phyloP scores from a whole-genome alignment of 2,888 invertebrate species.

The Drosophila vallismaia region DNA sequence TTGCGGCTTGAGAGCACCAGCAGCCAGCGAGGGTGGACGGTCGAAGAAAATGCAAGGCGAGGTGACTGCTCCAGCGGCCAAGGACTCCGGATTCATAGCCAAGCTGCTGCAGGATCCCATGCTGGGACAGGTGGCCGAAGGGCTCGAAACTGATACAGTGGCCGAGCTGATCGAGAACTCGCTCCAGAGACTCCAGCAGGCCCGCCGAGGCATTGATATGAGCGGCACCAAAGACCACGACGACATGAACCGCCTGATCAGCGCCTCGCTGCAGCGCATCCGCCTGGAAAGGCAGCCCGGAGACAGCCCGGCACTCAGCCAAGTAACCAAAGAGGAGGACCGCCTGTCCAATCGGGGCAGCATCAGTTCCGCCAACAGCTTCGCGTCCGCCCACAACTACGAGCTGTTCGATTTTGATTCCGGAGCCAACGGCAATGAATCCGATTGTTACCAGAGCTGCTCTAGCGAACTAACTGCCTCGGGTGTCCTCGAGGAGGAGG shows the following conservation, averaged over 20 bases:
- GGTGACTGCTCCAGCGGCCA: background rate
- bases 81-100: conserved; percentile 84
- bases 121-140: conserved; percentile 87
- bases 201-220: conserved; percentile 80
- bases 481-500: conserved; percentile 85
- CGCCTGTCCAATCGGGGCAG: conserved; percentile 85
- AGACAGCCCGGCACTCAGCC: conserved; percentile 1
- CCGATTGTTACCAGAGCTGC: conserved; percentile 90
- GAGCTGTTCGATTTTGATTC: conserved; percentile 88
- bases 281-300: conserved; percentile 80
- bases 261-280: conserved; percentile 82
- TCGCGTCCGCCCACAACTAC: conserved; percentile 88
- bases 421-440: conserved; percentile 85
- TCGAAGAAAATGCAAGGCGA: conserved; percentile 82
- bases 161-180: conserved; percentile 88
- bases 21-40: conserved; percentile 56
- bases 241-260: conserved; percentile 84
- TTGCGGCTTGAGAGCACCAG: conserved; percentile 86
- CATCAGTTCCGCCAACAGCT: conserved; percentile 85
- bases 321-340: conserved; percentile 83
- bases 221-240: conserved; percentile 84
- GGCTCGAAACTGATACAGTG: conserved; percentile 86
- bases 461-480: conserved; percentile 87
- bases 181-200: conserved; percentile 86
- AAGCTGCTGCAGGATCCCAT: conserved; percentile 88